Percentiles rank a stretch among this genome's conserved stretches.
Conservation (phyloP, 2,797 vertebrate genomes). For the Pampus argenteus region DNA sequence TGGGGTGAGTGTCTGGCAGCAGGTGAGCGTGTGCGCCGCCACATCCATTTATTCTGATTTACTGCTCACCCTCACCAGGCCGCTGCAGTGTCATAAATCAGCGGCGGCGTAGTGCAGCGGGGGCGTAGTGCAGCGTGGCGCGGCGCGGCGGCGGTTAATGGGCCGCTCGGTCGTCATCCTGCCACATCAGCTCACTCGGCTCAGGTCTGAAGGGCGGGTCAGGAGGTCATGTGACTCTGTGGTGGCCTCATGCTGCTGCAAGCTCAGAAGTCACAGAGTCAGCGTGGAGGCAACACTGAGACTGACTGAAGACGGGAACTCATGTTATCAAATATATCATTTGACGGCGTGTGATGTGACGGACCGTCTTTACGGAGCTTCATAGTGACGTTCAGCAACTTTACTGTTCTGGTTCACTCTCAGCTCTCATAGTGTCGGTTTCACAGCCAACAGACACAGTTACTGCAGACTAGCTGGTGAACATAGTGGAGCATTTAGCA, state of each 20-base stretch:
- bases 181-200: constrained; percentile 26
- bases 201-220: neutral
- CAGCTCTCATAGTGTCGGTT: too few species aligned
- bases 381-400: too few species aligned
- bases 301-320: neutral
- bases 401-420: too few species aligned
- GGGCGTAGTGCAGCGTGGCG: neutral
- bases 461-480: too few species aligned
- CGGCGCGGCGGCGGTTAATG: constrained; percentile 54
- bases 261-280: constrained; percentile 1
- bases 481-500: too few species aligned
- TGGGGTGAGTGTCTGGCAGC: constrained; percentile 33
- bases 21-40: constrained; percentile 33
- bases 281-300: too few species aligned
- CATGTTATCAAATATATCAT: too few species aligned
- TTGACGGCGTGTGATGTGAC: too few species aligned
- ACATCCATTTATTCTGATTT: constrained; percentile 66
- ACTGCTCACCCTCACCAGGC: constrained; percentile 52
- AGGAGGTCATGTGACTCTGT: neutral
- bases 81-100: constrained; percentile 69
- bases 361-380: too few species aligned
- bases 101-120: constrained; percentile 19
- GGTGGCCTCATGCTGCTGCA: constrained; percentile 3
- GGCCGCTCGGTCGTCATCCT: constrained; percentile 27
- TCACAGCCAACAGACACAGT: too few species aligned